Evolutionary conservation across 2,113 vertebrate species (phyloP).

Genomic region (Laticauda colubrina): DNA sequence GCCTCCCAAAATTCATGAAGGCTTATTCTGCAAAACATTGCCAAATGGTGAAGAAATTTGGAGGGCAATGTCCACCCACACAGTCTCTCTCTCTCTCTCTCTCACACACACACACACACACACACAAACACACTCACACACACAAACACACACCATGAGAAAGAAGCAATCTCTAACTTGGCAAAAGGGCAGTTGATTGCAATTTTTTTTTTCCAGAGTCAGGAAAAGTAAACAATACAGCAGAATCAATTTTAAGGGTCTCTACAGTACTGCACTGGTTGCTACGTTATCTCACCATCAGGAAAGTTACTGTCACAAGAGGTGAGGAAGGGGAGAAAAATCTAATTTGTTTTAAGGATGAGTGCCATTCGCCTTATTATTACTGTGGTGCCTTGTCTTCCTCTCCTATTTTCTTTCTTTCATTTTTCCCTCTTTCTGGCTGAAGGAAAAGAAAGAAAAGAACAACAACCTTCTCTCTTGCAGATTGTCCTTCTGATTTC

Average conservation of each 20-base stretch:
- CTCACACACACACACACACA: too few species aligned
- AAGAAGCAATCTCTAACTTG: not conserved
- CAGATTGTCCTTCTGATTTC: not conserved
- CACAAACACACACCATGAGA: not conserved
- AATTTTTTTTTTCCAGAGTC: not conserved
- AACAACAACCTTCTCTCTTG: not conserved
- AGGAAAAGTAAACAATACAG: not conserved
- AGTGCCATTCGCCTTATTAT: not conserved
- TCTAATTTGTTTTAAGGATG: not conserved
- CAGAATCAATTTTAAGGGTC: not conserved
- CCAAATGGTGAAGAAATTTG: not conserved
- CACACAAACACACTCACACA: not conserved
- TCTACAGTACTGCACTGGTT: not conserved
- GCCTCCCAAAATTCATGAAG: not conserved
- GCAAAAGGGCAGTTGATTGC: not conserved
- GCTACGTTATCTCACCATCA: not conserved
- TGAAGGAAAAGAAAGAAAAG: not conserved
- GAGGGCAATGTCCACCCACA: not conserved
- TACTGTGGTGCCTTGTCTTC: not conserved
- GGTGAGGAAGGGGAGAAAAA: not conserved
- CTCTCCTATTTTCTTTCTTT: not conserved
- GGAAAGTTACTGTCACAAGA: not conserved
- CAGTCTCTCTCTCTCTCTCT: too few species aligned
- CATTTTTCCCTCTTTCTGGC: not conserved
- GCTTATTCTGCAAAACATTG: not conserved